These are phyloP conservation scores for Phasia obesa DNA, from an alignment of 2,888 invertebrate genomes.

Conservation along the genomic window DNA sequence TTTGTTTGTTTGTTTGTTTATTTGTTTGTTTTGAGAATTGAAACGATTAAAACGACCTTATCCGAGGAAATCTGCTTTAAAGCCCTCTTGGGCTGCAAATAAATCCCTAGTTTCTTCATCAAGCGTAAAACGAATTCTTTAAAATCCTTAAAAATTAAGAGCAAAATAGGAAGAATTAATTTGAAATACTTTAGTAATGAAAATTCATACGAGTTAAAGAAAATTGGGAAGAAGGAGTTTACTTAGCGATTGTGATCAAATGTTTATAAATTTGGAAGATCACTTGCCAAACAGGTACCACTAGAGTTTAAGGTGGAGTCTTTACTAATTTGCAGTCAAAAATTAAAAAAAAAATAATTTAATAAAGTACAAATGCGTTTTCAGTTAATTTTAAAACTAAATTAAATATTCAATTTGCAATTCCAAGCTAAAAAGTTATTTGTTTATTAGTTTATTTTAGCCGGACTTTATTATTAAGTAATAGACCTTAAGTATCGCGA, in stretches of 20 bases:
- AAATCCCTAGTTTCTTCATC: not conserved
- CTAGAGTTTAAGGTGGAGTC: too few species aligned
- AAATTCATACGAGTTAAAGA: not conserved
- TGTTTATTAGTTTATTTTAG: too few species aligned
- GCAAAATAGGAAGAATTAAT: conserved; percentile 30
- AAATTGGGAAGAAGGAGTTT: conserved; percentile 13
- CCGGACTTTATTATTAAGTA: too few species aligned
- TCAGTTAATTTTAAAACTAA: not conserved
- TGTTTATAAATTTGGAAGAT: conserved; percentile 54
- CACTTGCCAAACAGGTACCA: conserved; percentile 43
- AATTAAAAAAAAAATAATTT: too few species aligned
- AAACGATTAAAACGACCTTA: conserved; percentile 64
- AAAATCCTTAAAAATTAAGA: conserved; percentile 51
- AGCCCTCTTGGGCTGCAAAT: conserved; percentile 6
- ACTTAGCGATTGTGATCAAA: conserved; percentile 28
- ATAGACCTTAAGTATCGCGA: too few species aligned
- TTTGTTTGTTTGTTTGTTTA: conserved; percentile 68
- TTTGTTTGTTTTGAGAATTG: conserved; percentile 80
- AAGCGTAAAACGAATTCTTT: conserved; percentile 63
- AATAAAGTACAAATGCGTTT: not conserved
- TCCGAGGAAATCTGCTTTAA: conserved; percentile 60
- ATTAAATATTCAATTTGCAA: too few species aligned
- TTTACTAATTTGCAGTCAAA: too few species aligned
- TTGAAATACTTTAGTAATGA: not conserved
- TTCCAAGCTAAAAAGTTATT: too few species aligned